Evolutionary conservation across 2,113 vertebrate species (phyloP).

Genomic region (Cygnus atratus): DNA sequence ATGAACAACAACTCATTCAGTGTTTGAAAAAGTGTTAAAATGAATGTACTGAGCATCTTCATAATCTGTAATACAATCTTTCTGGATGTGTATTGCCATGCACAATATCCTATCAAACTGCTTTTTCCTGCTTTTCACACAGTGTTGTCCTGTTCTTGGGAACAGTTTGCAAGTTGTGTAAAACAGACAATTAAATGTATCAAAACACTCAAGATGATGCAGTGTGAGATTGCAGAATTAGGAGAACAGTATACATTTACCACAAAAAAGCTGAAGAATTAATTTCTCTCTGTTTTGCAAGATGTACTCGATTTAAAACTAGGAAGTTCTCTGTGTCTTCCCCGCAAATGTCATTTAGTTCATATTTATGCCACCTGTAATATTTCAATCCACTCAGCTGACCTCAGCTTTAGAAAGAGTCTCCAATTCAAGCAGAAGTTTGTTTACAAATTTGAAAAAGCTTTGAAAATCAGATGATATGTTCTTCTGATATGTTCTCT

Average conservation of each 20-base stretch:
- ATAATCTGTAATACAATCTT: background rate
- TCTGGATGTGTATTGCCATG: background rate
- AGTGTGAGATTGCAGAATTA: background rate
- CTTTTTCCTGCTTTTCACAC: background rate
- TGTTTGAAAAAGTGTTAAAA: background rate
- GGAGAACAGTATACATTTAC: background rate
- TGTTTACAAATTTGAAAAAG: background rate
- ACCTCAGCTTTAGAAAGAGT: background rate
- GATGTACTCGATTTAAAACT: background rate
- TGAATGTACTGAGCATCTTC: background rate
- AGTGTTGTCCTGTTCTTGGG: background rate
- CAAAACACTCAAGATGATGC: background rate
- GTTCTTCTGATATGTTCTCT: background rate
- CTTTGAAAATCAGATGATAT: background rate
- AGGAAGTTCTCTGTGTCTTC: background rate
- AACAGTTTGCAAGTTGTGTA: background rate
- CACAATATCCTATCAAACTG: background rate
- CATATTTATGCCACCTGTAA: background rate
- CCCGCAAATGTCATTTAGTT: background rate
- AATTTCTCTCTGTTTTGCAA: background rate
- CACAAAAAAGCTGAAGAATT: background rate
- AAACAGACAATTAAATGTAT: background rate
- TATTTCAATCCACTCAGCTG: background rate
- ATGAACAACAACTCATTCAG: background rate
- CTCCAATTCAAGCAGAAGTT: background rate